Evolutionary conservation across 2,113 vertebrate species (phyloP), one percentile per base, ranked within the genome.

Genomic region (Lampris incognitus): DNA sequence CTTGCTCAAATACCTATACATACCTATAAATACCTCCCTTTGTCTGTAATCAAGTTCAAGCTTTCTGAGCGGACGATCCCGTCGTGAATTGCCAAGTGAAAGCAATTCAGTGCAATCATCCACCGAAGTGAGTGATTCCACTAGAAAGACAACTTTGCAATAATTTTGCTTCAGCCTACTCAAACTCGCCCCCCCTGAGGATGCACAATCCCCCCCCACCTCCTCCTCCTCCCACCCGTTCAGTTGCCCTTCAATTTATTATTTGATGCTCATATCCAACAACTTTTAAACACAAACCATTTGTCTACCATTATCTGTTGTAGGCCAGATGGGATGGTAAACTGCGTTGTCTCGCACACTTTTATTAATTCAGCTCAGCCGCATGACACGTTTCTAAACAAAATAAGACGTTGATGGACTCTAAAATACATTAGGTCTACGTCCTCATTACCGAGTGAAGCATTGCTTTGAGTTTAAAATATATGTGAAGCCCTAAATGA

Each of bases 291-390:
- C 55, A 13, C 56, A 46, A 61, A 81, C 46, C 38, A 74, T 67
- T 40, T 78, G 52, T 56, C 64, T n/a, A 40, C 59, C 4, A 50
- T 61, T 3, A 42, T 75, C 58, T 67, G 50, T 38, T 73, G 38
- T n/a, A 24, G 50, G 5, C 41, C 68, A 65, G 11, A 37, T 37
- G 48, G 50, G 56, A 11, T 24, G 52, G 52, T 55, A n/a, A 11
- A 24, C n/a, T 11, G 59, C 74, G 54, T n/a, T 2, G 24, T n/a
- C n/a, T 38, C 40, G 64, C 55, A 74, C 46, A 69, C 54, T 65
- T 48, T 72, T n/a, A 59, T 67, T 44, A 44, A 50, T 77, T 75
- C 24, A 46, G 57, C 65, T 63, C 37, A 41, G 9, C 55, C 11
- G 4, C 9, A 46, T 56, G 9, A 57, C 36, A 55, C 3, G 72